These are phyloP conservation scores for Mola mola DNA, from an alignment of 2,113 vertebrate species.

Conservation along the genomic window DNA sequence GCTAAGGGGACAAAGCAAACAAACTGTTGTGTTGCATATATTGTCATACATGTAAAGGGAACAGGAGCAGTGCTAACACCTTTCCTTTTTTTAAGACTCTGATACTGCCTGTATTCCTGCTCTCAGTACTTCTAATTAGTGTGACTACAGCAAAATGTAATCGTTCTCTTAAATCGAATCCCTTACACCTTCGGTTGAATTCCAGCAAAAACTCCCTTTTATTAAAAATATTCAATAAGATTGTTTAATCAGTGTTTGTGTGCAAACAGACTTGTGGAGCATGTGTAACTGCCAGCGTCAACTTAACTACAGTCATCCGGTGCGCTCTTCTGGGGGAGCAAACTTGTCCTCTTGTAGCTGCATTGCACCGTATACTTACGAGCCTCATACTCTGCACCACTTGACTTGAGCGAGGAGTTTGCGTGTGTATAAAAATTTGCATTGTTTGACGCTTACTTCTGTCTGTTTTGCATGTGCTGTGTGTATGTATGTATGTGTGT, in stretches of 20 bases:
- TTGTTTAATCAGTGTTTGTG: neutral
- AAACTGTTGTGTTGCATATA: constrained; percentile 82
- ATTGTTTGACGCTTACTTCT: constrained; percentile 25
- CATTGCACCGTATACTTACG: constrained; percentile 31
- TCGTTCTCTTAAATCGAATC: too few relatives aligned
- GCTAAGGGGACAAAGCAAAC: constrained; percentile 86
- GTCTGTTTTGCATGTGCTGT: constrained; percentile 29
- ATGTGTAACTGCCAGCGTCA: constrained; percentile 22
- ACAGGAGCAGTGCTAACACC: constrained; percentile 63
- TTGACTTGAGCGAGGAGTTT: constrained; percentile 18
- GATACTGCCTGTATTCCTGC: too few relatives aligned
- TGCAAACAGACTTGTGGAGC: constrained; percentile 23
- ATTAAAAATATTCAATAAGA: neutral
- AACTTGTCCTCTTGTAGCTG: constrained; percentile 59
- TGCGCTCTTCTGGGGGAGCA: constrained; percentile 41
- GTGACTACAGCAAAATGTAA: neutral
- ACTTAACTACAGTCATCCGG: constrained; percentile 26
- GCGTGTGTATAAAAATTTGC: constrained; percentile 39
- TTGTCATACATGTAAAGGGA: constrained; percentile 80
- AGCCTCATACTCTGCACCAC: constrained; percentile 26
- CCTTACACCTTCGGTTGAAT: too few relatives aligned
- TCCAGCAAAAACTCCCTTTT: neutral
- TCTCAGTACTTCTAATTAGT: constrained; percentile 60
- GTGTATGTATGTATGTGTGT: constrained; percentile 30
- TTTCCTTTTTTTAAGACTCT: too few relatives aligned